phyloP scores from a whole-genome alignment of 2,113 vertebrate species.

The Petaurus breviceps region DNA sequence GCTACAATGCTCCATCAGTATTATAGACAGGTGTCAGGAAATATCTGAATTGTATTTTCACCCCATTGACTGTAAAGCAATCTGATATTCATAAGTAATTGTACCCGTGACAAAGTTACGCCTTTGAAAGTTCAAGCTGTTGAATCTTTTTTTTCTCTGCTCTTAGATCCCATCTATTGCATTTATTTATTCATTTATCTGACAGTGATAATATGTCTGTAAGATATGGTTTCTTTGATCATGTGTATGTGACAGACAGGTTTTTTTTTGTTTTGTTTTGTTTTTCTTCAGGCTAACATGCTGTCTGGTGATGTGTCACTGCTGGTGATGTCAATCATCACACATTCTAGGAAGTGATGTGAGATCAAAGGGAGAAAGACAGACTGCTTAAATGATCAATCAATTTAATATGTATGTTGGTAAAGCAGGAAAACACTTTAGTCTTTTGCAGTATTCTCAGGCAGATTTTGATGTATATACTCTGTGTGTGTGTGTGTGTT shows the following conservation, averaged over 20 bases:
- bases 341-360: conserved; percentile 27
- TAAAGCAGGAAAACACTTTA: conserved; percentile 35
- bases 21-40: conserved; percentile 34
- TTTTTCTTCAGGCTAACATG: conserved; percentile 42
- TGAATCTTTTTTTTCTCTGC: conserved; percentile 60
- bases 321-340: conserved; percentile 65
- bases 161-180: conserved; percentile 60
- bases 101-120: conserved; percentile 52
- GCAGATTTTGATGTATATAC: not conserved
- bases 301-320: conserved; percentile 59
- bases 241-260: conserved; percentile 46
- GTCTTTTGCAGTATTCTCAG: not conserved
- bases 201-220: conserved; percentile 62
- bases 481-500: not conserved
- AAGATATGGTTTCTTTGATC: conserved; percentile 75
- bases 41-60: conserved; percentile 65
- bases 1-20: conserved; percentile 59
- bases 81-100: conserved; percentile 64
- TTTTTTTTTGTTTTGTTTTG: conserved; percentile 64
- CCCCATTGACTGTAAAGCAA: conserved; percentile 47
- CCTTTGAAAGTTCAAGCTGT: conserved; percentile 68
- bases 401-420: conserved; percentile 55
- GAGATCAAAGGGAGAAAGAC: conserved; percentile 47
- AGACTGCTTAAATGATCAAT: conserved; percentile 64
- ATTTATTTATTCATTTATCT: conserved; percentile 61